These are phyloP conservation scores for Heliothis peltigera DNA, from an alignment of 2,888 invertebrate genomes.

Conservation along the genomic window DNA sequence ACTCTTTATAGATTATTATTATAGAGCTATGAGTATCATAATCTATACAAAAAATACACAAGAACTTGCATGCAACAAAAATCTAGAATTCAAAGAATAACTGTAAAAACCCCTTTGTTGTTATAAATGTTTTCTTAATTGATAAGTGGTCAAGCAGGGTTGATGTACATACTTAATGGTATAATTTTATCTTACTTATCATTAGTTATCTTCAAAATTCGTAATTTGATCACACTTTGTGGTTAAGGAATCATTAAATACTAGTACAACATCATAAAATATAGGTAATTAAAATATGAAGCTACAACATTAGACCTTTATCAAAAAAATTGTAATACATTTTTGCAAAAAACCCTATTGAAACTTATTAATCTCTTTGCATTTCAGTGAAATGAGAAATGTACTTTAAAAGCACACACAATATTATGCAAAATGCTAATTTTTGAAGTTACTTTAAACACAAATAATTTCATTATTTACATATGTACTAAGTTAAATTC, in stretches of 20 bases:
- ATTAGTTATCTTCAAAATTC: conserved; percentile 13
- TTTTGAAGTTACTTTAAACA: too few species aligned
- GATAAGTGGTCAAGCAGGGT: conserved; percentile 10
- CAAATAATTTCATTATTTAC: too few species aligned
- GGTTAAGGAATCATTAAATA: conserved; percentile 19
- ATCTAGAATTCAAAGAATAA: background rate
- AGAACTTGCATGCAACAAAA: background rate
- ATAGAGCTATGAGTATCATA: conserved; percentile 2
- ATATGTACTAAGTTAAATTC: too few species aligned
- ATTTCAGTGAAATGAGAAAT: background rate
- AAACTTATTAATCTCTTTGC: conserved; percentile 8
- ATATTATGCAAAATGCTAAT: background rate
- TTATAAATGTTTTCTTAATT: background rate
- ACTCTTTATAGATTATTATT: too few species aligned
- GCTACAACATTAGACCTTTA: conserved; percentile 6
- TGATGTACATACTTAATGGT: conserved; percentile 9
- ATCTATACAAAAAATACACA: background rate
- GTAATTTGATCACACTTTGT: conserved; percentile 25
- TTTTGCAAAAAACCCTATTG: conserved; percentile 1
- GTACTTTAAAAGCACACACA: background rate
- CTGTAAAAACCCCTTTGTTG: background rate
- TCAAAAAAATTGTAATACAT: conserved; percentile 7
- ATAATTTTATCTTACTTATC: background rate
- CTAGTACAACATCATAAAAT: background rate
- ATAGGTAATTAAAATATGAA: conserved; percentile 15